A percentile compares a stretch with the other conserved stretches of the same genome.
Evolutionary conservation across 2,888 invertebrate species (phyloP).

Genomic region (Leucoptera coffeella): DNA sequence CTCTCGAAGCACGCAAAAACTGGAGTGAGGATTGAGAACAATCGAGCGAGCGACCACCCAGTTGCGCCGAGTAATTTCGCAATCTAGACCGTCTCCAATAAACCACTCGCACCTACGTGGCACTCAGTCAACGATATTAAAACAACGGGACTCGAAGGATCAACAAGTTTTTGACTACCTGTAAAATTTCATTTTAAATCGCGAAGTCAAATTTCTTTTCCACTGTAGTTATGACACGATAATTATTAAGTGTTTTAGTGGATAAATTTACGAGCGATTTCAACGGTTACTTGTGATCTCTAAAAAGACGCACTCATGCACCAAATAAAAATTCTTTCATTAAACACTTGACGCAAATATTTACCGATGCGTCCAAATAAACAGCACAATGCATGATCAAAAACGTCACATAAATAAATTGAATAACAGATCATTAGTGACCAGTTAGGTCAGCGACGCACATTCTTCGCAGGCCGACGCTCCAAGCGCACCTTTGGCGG

Average conservation of each 20-base stretch:
- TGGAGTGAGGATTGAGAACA: too few relatives aligned
- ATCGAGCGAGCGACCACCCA: too few relatives aligned
- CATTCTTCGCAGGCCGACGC: constrained; percentile 47
- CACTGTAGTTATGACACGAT: too few relatives aligned
- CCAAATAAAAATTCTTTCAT: not conserved
- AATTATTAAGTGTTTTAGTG: not conserved
- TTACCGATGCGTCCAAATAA: not conserved
- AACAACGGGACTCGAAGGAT: too few relatives aligned
- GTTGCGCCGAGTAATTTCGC: too few relatives aligned
- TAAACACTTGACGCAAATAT: not conserved
- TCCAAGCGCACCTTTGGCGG: constrained; percentile 14
- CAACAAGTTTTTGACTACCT: too few relatives aligned
- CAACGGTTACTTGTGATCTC: not conserved
- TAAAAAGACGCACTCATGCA: not conserved
- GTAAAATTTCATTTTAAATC: too few relatives aligned
- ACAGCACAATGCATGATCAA: not conserved
- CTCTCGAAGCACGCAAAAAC: too few relatives aligned
- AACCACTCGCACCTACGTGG: too few relatives aligned
- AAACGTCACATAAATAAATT: constrained; percentile 14
- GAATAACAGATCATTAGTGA: constrained; percentile 47
- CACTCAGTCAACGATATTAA: too few relatives aligned
- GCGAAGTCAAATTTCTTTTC: too few relatives aligned
- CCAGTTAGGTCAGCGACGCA: constrained; percentile 46
- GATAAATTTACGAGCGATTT: not conserved
- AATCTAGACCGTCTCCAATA: too few relatives aligned